phyloP scores from a whole-genome alignment of 2,113 vertebrate species.

The Platanista minor region DNA sequence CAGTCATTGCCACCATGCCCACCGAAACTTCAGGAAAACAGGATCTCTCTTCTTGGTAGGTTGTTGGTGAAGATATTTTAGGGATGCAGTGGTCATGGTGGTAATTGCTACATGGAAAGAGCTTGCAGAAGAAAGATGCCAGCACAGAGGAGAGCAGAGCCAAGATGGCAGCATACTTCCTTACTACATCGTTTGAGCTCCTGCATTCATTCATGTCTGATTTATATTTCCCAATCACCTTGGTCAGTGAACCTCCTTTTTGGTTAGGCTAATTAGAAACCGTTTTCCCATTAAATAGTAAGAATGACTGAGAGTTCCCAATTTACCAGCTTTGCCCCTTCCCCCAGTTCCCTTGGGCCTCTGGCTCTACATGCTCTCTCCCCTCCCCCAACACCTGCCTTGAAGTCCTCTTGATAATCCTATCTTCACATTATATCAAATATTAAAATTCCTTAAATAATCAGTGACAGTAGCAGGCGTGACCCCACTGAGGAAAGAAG shows the following conservation, averaged over 20 bases:
- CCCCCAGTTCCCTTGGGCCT: not conserved
- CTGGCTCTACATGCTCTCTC: not conserved
- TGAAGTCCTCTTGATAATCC: not conserved
- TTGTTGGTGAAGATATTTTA: not conserved
- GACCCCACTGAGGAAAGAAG: not conserved
- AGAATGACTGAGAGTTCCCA: not conserved
- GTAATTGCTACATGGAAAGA: not conserved
- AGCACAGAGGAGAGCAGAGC: accelerated
- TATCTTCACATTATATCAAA: not conserved
- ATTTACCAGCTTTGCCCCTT: not conserved
- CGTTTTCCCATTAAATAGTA: not conserved
- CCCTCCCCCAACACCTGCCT: not conserved
- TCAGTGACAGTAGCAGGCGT: not conserved
- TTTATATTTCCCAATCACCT: not conserved
- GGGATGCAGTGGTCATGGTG: not conserved
- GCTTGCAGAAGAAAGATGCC: not conserved
- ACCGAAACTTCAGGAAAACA: not conserved
- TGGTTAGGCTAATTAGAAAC: not conserved
- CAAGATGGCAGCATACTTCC: accelerated
- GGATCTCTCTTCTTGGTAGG: too few species aligned
- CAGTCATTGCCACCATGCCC: not conserved
- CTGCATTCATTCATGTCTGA: not conserved
- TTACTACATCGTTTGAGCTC: not conserved
- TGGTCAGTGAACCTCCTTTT: not conserved
- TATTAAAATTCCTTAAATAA: not conserved